Conservation (phyloP, 1,140 invertebrate genomes). For the Agrilus planipennis region DNA sequence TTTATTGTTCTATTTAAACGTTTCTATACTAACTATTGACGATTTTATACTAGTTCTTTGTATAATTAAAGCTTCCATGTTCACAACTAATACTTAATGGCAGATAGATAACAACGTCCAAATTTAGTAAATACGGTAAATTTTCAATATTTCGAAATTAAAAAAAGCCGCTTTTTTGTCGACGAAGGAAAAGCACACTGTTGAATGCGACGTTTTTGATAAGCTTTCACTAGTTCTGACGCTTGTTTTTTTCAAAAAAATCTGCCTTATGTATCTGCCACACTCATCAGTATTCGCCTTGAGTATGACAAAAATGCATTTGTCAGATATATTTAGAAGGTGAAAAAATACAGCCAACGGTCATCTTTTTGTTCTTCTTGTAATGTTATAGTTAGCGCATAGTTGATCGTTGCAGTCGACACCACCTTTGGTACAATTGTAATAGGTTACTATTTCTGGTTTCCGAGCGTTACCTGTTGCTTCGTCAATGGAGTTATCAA, state of each 20-base stretch:
- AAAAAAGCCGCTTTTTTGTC: constrained; percentile 13
- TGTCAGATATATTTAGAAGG: constrained; percentile 8
- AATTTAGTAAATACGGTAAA: too few species aligned
- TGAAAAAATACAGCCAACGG: constrained; percentile 26
- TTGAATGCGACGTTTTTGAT: constrained; percentile 14
- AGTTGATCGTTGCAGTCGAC: constrained; percentile 25
- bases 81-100: too few species aligned
- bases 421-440: constrained; percentile 24
- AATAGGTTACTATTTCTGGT: constrained; percentile 25
- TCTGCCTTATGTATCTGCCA: neutral
- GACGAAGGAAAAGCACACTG: constrained; percentile 9
- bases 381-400: constrained; percentile 20
- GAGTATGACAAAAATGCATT: constrained; percentile 6
- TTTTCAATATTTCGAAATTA: too few species aligned
- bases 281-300: constrained; percentile 11
- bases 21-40: too few species aligned
- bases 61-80: too few species aligned
- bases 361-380: constrained; percentile 26
- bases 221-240: constrained; percentile 9
- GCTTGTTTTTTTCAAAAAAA: constrained; percentile 15
- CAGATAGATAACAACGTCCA: too few species aligned
- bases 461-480: constrained; percentile 12
- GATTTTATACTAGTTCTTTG: too few species aligned
- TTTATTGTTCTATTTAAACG: too few species aligned
- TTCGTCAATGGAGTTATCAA: constrained; percentile 19